Percentiles rank a stretch among this genome's conserved stretches.
Conservation (phyloP, 2,888 invertebrate genomes). For the Mesorhabditis belari region DNA sequence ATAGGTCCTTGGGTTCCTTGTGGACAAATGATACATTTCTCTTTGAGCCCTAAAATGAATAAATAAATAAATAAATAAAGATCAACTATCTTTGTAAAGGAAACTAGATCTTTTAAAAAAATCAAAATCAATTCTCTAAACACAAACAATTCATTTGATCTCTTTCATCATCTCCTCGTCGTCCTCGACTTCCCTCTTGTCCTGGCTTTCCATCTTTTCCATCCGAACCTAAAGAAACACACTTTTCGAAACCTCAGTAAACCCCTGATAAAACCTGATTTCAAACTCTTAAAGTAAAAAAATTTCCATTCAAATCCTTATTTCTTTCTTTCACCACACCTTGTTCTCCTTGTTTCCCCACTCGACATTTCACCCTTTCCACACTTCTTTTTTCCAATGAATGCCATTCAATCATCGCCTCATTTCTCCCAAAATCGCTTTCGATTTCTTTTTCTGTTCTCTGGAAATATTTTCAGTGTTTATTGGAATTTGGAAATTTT, state of each 20-base stretch:
- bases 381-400: not conserved
- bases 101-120: too few species aligned
- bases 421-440: too few species aligned
- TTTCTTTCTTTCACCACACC: too few species aligned
- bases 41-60: constrained; percentile 20
- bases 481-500: too few species aligned
- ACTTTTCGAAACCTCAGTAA: not conserved
- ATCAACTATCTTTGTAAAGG: too few species aligned
- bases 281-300: not conserved
- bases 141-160: not conserved
- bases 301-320: too few species aligned
- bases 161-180: not conserved
- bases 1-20: constrained; percentile 29
- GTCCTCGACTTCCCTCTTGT: not conserved
- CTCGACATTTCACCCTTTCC: not conserved
- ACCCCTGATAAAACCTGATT: not conserved
- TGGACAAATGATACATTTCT: constrained; percentile 42
- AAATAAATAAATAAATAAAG: too few species aligned
- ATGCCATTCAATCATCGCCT: not conserved
- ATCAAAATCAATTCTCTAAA: too few species aligned
- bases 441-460: too few species aligned
- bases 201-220: not conserved
- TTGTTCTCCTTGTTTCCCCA: not conserved
- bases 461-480: too few species aligned
- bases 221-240: not conserved